Conservation (phyloP, 2,888 invertebrate species). For the Rhingia campestris region DNA sequence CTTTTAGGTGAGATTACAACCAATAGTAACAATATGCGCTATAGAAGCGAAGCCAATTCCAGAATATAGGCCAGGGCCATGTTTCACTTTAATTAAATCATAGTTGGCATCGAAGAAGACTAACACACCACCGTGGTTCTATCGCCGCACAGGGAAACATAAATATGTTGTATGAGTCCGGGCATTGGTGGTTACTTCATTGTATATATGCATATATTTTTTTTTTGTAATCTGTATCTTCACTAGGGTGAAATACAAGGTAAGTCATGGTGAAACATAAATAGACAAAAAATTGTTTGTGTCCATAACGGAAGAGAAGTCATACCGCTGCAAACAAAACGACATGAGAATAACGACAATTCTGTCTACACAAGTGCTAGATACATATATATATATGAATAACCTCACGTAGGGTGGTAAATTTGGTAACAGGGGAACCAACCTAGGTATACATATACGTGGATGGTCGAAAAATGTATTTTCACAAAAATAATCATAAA, state of each 20-base stretch:
- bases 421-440: neutral
- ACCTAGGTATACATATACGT: neutral
- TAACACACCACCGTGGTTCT: slow-evolving; percentile 6
- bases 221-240: neutral
- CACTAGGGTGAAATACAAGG: neutral
- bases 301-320: neutral
- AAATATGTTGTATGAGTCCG: slow-evolving; percentile 1
- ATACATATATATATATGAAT: neutral
- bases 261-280: slow-evolving; percentile 2
- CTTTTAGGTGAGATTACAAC: slow-evolving; percentile 19
- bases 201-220: neutral
- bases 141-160: neutral
- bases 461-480: too few species aligned
- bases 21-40: slow-evolving; percentile 7
- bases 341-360: neutral
- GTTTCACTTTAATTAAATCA: slow-evolving; percentile 55
- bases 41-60: slow-evolving; percentile 26
- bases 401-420: neutral
- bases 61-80: slow-evolving; percentile 43
- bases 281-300: slow-evolving; percentile 4
- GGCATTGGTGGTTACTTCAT: slow-evolving; percentile 3
- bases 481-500: too few species aligned
- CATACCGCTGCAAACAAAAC: neutral
- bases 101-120: slow-evolving; percentile 42
- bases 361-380: neutral